These are phyloP conservation scores for Acanthis flammea DNA, from an alignment of 2,797 vertebrate species.

Conservation along the genomic window DNA sequence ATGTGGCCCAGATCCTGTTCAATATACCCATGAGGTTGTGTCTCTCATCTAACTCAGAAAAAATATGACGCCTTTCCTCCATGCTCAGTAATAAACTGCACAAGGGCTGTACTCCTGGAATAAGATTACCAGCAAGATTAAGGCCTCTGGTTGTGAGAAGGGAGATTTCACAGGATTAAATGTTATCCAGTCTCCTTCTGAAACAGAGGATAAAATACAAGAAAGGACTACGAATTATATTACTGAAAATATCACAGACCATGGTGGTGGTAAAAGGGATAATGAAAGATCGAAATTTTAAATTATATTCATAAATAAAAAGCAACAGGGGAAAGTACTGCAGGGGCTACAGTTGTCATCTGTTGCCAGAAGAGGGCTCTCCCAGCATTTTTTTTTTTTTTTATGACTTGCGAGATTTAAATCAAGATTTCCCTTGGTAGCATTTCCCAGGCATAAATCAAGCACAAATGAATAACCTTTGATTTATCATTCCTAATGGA, in stretches of 20 bases:
- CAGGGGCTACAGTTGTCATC: neutral
- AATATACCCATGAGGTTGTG: neutral
- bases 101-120: neutral
- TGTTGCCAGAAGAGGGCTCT: conserved; percentile 61
- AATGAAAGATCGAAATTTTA: neutral
- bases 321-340: neutral
- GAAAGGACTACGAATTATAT: neutral
- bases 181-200: neutral
- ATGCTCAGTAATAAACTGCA: neutral
- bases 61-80: neutral
- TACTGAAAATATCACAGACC: neutral
- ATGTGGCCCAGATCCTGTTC: neutral
- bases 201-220: conserved; percentile 16
- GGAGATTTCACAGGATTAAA: conserved; percentile 49
- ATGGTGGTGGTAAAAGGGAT: neutral
- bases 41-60: neutral
- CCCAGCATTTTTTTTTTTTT: neutral
- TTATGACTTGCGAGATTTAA: conserved; percentile 22
- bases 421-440: conserved; percentile 66
- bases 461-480: conserved; percentile 72
- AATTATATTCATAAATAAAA: neutral
- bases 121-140: conserved; percentile 51
- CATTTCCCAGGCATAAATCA: conserved; percentile 70
- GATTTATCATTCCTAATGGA: conserved; percentile 74
- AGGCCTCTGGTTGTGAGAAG: conserved; percentile 1